phyloP scores from a whole-genome alignment of 2,113 vertebrate genomes.

The Eolophus roseicapilla region DNA sequence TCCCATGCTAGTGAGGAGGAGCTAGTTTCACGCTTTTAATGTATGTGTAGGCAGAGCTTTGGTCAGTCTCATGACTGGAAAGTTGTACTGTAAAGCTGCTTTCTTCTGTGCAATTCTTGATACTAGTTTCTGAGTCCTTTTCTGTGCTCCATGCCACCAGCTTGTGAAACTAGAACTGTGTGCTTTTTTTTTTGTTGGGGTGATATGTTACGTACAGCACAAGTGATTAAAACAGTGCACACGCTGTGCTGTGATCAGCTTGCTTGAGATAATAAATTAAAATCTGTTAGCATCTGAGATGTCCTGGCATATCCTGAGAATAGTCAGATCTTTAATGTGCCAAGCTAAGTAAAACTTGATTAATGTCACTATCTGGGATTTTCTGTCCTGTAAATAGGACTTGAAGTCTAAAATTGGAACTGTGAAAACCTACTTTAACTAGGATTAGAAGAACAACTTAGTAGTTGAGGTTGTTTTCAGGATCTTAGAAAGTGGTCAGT shows the following conservation, averaged over 20 bases:
- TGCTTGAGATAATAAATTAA: slow-evolving; percentile 7
- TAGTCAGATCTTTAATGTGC: slow-evolving; percentile 28
- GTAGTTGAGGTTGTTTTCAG: neutral
- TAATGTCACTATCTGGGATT: slow-evolving; percentile 53
- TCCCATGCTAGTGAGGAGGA: neutral
- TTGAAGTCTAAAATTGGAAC: slow-evolving; percentile 48
- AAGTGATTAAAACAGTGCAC: neutral
- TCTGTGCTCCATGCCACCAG: neutral
- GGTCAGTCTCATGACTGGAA: neutral
- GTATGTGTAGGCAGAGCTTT: neutral
- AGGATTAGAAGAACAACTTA: neutral
- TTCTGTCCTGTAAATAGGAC: slow-evolving; percentile 48
- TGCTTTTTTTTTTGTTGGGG: neutral
- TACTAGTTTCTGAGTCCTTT: neutral
- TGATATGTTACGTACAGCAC: neutral
- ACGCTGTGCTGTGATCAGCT: slow-evolving; percentile 14
- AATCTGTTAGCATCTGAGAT: slow-evolving; percentile 23
- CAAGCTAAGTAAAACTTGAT: slow-evolving; percentile 54
- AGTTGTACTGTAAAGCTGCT: neutral
- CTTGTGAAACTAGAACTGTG: neutral
- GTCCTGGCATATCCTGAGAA: slow-evolving; percentile 20
- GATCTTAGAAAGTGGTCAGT: neutral
- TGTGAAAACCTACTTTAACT: slow-evolving; percentile 39
- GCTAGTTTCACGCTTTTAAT: neutral
- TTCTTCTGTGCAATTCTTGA: neutral